phyloP scores from a whole-genome alignment of 2,113 vertebrate species.

The Odontophorus gujanensis region DNA sequence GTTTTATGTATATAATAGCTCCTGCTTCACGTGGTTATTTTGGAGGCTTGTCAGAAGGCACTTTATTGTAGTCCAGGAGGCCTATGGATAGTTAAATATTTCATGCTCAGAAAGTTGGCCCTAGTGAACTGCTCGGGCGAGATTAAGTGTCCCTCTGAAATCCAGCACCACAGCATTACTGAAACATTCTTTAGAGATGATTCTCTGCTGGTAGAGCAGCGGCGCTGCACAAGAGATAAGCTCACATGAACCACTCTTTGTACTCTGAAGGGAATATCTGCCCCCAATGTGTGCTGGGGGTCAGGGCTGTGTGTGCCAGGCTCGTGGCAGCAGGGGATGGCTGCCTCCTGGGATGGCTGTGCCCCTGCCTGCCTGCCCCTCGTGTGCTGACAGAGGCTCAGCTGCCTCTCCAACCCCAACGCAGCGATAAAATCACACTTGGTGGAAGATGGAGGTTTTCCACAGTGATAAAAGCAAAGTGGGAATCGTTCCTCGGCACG shows the following conservation, averaged over 20 bases:
- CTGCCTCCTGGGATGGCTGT: neutral
- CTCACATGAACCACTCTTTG: constrained; percentile 16
- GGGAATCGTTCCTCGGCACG: neutral
- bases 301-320: neutral
- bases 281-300: neutral
- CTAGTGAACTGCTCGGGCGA: constrained; percentile 56
- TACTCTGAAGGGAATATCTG: neutral
- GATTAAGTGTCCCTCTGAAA: constrained; percentile 71
- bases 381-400: neutral
- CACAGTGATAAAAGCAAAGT: neutral
- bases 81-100: constrained; percentile 66
- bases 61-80: constrained; percentile 2
- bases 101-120: constrained; percentile 69
- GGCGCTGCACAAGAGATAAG: neutral
- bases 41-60: constrained; percentile 19
- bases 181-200: constrained; percentile 70
- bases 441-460: neutral
- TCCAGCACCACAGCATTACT: constrained; percentile 47
- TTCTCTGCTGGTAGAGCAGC: constrained; percentile 38
- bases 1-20: neutral
- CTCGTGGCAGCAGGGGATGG: neutral
- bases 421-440: neutral
- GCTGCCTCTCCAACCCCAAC: neutral
- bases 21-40: neutral
- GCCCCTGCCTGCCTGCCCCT: neutral